Conservation (phyloP, 1,140 invertebrate species). For the Acyrthosiphon pisum region DNA sequence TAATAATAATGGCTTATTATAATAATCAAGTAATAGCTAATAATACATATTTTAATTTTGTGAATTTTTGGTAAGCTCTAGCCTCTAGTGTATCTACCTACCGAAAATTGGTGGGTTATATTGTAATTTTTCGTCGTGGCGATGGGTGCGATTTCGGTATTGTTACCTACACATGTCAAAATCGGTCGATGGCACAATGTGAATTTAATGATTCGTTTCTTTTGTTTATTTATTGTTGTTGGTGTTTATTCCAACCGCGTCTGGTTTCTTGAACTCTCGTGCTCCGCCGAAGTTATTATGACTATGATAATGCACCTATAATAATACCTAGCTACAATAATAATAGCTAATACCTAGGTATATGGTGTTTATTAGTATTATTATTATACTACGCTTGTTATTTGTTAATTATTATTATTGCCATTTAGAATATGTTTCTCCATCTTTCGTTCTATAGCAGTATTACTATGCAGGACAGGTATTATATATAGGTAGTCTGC, state of each 20-base stretch:
- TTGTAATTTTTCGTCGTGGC: neutral
- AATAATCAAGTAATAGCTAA: no score
- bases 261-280: conserved; percentile 14
- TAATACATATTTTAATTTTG: neutral
- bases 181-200: neutral
- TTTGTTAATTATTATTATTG: conserved; percentile 13
- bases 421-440: neutral
- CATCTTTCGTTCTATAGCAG: neutral
- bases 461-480: neutral
- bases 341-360: neutral
- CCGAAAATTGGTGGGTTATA: no score
- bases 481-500: neutral
- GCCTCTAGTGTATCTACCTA: neutral
- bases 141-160: neutral
- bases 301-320: neutral
- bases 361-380: neutral
- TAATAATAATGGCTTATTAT: no score
- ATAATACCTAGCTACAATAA: neutral
- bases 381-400: neutral
- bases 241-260: neutral
- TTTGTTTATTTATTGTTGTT: neutral
- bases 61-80: neutral
- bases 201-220: conserved; percentile 28
- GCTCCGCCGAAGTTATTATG: neutral
- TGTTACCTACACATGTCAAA: neutral